Evolutionary conservation across 2,888 invertebrate genomes (phyloP), one percentile per base, ranked within the genome.

Genomic region (Cristatella mucedo): DNA sequence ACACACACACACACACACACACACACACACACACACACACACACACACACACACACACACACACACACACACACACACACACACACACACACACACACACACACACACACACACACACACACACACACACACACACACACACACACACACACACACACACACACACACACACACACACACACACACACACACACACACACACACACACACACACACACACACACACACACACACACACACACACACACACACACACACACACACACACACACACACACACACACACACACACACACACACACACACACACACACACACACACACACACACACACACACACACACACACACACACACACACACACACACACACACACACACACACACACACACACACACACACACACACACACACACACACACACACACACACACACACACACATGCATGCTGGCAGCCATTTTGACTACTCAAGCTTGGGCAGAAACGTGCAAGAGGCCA

Each of bases 131-230:
- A 33, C 34, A n/a, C 3, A 33, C 34, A 33, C 34, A n/a, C 3
- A 33, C 34, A 33, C 34, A n/a, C 34, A 33, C 34, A 29, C 21
- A 33, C 34, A 33, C 34, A 29, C 21, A 33, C 34, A 33, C 34
- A 29, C 21, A 33, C 34, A 33, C 34, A 29, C 21, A 33, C 34
- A 33, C 34, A 29, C 21, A 33, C 34, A 33, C 34, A 29, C 21
- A 33, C 34, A 33, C 34, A 29, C 21, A 33, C 34, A 33, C 34
- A 29, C 21, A 33, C 34, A 33, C 34, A 29, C 21, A 33, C 34
- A 33, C 34, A 29, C 21, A 33, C 34, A 33, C 34, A 29, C 21
- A 33, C 34, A 33, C 34, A n/a, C 21, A 33, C 34, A 29, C 34
- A 33, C 34, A 29, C 21, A 33, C 34, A 33, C 34, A 29, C 21